phyloP scores from a whole-genome alignment of 1,140 invertebrate genomes.

The Sinonovacula constricta region DNA sequence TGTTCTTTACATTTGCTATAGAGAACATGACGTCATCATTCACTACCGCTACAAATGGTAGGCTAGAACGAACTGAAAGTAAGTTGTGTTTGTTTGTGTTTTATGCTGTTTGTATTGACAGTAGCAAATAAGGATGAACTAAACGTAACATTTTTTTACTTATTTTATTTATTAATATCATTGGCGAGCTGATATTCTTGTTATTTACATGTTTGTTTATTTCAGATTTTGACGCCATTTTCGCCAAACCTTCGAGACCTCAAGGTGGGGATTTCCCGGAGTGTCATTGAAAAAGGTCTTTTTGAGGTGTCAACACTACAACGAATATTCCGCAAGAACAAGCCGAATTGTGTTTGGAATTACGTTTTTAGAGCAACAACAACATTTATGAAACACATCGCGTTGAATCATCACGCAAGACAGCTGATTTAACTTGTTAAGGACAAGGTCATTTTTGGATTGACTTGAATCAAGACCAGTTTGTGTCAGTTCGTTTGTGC shows the following conservation, averaged over 20 bases:
- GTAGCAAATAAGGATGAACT: no score
- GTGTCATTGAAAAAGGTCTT: background rate
- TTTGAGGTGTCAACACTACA: background rate
- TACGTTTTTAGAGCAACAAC: no score
- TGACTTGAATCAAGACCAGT: constrained; percentile 2
- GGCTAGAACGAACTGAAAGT: background rate
- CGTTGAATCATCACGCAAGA: no score
- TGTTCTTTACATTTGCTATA: no score
- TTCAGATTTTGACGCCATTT: constrained; percentile 7
- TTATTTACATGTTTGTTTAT: background rate
- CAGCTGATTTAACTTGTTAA: background rate
- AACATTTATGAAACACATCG: no score
- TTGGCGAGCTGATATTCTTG: background rate
- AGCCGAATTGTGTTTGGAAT: no score
- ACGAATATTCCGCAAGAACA: no score
- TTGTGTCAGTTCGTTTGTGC: background rate
- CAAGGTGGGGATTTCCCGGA: constrained; percentile 44
- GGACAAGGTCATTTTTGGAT: constrained; percentile 35
- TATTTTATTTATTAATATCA: background rate
- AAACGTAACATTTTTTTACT: background rate
- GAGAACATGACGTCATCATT: constrained; percentile 37
- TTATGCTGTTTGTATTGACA: background rate
- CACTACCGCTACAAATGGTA: constrained; percentile 9
- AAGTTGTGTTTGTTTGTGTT: background rate
- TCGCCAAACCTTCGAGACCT: background rate